phyloP scores from a whole-genome alignment of 2,113 vertebrate species.

The Microtus pennsylvanicus region DNA sequence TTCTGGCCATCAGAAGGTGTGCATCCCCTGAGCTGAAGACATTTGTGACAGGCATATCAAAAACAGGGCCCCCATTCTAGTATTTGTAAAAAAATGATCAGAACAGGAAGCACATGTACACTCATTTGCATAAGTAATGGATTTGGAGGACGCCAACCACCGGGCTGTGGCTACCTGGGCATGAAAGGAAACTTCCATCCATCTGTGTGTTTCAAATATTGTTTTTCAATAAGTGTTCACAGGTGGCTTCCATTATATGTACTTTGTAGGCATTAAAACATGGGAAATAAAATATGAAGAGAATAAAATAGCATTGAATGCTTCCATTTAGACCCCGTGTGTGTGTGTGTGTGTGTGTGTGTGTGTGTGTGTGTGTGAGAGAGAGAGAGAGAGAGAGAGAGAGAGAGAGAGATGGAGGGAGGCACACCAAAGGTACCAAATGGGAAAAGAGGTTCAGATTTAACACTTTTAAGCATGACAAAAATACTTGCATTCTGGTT shows the following conservation, averaged over 20 bases:
- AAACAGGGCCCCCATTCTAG: too few species aligned
- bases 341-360: not conserved
- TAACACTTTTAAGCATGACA: not conserved
- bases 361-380: not conserved
- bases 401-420: not conserved
- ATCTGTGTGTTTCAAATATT: not conserved
- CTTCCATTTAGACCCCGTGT: not conserved
- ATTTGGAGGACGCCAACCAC: not conserved
- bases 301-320: not conserved
- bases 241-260: not conserved
- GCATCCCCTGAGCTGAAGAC: not conserved
- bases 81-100: not conserved
- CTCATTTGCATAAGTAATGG: not conserved
- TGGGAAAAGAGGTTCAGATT: not conserved
- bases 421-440: not conserved
- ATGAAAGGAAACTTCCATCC: not conserved
- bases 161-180: not conserved
- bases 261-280: not conserved
- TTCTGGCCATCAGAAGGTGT: conserved; percentile 2
- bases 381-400: too few species aligned
- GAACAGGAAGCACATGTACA: not conserved
- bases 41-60: not conserved
- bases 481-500: not conserved
- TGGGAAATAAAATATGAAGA: not conserved
- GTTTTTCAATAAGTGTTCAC: not conserved